A percentile compares a stretch with the other conserved stretches of the same genome.
Conservation (phyloP, 2,113 vertebrate species). For the Mus spicilegus region DNA sequence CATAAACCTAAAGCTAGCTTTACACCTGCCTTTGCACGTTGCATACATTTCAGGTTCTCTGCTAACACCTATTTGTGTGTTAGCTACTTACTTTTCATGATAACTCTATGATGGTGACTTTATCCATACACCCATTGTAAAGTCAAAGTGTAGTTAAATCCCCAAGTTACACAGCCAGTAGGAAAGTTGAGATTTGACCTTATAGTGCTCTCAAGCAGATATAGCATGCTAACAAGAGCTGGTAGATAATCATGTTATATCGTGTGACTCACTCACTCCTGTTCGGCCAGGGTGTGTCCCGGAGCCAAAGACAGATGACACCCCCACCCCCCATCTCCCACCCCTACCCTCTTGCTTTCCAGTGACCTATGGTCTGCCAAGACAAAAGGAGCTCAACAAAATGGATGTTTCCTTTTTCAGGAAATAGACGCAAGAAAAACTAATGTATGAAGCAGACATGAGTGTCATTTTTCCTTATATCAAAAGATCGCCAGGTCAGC, state of each 20-base stretch:
- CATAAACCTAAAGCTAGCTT: neutral
- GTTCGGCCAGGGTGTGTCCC: neutral
- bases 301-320: neutral
- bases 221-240: rapidly evolving
- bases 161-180: neutral
- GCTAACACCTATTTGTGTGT: neutral
- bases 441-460: neutral
- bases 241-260: neutral
- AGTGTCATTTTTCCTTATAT: neutral
- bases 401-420: neutral
- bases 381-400: neutral
- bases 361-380: neutral
- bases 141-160: neutral
- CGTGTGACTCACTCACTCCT: neutral
- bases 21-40: neutral
- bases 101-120: neutral
- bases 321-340: neutral
- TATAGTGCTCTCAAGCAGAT: neutral
- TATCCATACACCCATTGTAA: neutral
- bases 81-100: slow-evolving; percentile 11
- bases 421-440: slow-evolving; percentile 29
- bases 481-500: neutral
- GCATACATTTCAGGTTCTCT: neutral
- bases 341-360: neutral
- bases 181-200: neutral